Base-by-base conservation (phyloP, 2,113 vertebrate genomes). In the Ailurus styani region DNA sequence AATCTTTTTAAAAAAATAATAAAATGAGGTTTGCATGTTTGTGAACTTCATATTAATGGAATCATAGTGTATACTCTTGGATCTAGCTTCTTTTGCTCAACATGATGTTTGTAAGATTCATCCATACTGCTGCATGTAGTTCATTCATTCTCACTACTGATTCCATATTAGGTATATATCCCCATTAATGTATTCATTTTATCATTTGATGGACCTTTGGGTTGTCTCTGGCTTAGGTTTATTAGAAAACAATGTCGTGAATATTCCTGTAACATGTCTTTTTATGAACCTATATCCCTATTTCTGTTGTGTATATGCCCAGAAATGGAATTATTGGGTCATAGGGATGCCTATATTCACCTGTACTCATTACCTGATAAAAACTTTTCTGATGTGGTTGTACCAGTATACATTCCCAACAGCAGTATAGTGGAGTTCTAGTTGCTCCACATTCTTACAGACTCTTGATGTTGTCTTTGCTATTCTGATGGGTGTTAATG, bases 321-420 rank as follows among this genome's bases (percentile, higher is more conserved):
- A 54, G 31, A 84, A 79, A 17, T 78, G 20, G 60, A 96, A 98
- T 94, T 92, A 73, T 1, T 95, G 40, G 57, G 25, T 90, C 45
- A 85, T 3, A 64, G 6, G 27, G 45, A 94, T 84, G 20, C 50
- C 77, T 95, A 45, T 70, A 93, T 50, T 94, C 66, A 79, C 23
- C 29, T 96, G 55, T 93, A 92, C 15, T 94, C 37, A 96, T 90
- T 94, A 91, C 34, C 25, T 83, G 34, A 64, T 40, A 82, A 93
- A 70, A 15, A 70, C 29, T 50, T 94, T 93, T 77, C 64, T 60
- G 95, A 57, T 72, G 34, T 66, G 83, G 37, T n/a, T 91, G 17
- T 29, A 95, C 29, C 34, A 93, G 34, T 52, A 90, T 42, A 91
- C 18, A 87, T 15, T 93, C 40, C 60, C 54, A 83, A 45, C 7